phyloP scores from a whole-genome alignment of 2,113 vertebrate genomes.

The Brevimyrus niger region DNA sequence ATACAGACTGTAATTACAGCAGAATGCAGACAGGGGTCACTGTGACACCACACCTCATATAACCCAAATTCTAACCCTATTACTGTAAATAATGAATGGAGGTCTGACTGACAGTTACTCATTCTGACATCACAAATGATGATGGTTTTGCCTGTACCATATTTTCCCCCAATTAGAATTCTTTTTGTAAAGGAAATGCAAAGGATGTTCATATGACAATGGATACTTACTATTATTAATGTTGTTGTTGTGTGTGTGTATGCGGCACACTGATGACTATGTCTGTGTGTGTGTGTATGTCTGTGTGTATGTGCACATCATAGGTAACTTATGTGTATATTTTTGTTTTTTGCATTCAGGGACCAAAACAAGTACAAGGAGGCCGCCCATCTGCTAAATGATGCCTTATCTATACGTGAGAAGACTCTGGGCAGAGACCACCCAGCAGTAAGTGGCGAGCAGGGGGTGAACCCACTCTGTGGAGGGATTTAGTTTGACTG shows the following conservation, averaged over 20 bases:
- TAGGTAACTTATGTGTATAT: not conserved
- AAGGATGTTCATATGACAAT: not conserved
- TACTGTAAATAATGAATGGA: not conserved
- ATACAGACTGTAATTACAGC: not conserved
- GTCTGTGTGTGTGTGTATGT: not conserved
- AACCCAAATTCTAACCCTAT: not conserved
- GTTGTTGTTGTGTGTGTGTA: no score
- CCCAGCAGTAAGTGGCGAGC: conserved; percentile 75
- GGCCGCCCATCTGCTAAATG: conserved; percentile 91
- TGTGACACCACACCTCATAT: not conserved
- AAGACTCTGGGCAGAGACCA: conserved; percentile 96
- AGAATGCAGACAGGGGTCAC: not conserved
- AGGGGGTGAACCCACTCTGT: not conserved
- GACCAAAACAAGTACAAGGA: conserved; percentile 99
- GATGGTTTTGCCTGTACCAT: not conserved
- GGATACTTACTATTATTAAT: not conserved
- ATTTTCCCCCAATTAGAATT: not conserved
- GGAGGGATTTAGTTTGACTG: not conserved
- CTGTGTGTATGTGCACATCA: not conserved
- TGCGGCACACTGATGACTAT: no score
- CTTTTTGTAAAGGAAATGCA: not conserved
- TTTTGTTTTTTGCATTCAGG: conserved; percentile 51
- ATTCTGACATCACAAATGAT: not conserved
- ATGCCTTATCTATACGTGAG: conserved; percentile 92
- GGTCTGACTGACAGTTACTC: not conserved